Evolutionary conservation across 2,113 vertebrate genomes (phyloP), one percentile per base, ranked within the genome.

Genomic region (Ardeotis arabs): DNA sequence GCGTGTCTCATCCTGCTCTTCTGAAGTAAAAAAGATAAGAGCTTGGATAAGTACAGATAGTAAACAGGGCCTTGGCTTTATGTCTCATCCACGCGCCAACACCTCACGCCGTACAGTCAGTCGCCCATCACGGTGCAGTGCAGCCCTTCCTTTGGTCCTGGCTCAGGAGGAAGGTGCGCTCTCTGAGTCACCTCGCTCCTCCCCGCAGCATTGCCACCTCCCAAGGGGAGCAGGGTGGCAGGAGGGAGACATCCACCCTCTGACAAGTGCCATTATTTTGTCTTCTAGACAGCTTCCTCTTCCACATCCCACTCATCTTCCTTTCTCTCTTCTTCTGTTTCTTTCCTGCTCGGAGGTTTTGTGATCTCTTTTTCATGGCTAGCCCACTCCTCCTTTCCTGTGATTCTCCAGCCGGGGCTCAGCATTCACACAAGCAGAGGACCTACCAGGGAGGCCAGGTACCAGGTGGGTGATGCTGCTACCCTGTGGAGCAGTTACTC

Each of bases 81-180:
- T 76, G 58, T 55, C 31, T 83, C 78, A 79, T 25, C 19, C 37
- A 33, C 33, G 21, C 1, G 21, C 21, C 45, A 84, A 7, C 45
- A 76, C 6, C 19, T 77, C n/a, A 16, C 1, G 1, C 28, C 0
- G 0, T 7, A 7, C 29, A 66, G 19, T 53, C 44, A n/a, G 28
- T 13, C 1, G 1, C 14, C 44, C 10, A 6, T n/a, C 35, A 3
- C 0, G 3, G 33, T 19, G 23, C 23, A 53, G 35, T 2, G 3
- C 17, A 64, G 37, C 10, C 45, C 20, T n/a, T 33, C 41, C 53
- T 62, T 27, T 2, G 2, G 50, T 33, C 31, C 79, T 45, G 41
- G 45, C 41, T 69, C 18, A 20, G 39, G 13, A 22, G 29, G 1
- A 7, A 23, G n/a, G 17, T 50, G 24, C 1, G 14, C 1, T 3